A percentile compares a stretch with the other conserved stretches of the same genome.
These are phyloP conservation scores for Parazoanthus darwini DNA, from an alignment of 92 coral and sea anemone species.

Conservation along the genomic window DNA sequence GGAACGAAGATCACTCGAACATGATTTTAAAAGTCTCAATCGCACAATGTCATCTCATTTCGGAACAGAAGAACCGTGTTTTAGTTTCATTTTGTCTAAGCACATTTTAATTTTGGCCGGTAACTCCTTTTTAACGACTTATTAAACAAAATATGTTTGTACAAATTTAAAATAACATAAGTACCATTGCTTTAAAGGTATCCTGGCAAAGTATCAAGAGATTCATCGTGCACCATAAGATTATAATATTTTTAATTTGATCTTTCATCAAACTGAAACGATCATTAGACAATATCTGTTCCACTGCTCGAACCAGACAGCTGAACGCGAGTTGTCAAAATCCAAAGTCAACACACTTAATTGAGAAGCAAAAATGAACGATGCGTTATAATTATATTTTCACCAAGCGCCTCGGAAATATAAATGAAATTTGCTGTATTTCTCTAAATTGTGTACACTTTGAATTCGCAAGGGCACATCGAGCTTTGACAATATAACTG, in stretches of 20 bases:
- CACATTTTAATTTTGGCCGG: conserved; percentile 7
- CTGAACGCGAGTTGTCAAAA: conserved; percentile 1
- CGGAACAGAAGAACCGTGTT: background rate
- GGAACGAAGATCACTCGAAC: conserved; percentile 3
- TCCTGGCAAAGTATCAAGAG: background rate
- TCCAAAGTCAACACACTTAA: conserved; percentile 34
- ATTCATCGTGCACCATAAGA: background rate
- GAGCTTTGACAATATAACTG: background rate
- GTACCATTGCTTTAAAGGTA: background rate
- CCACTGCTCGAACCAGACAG: background rate
- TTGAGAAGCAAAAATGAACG: conserved; percentile 31
- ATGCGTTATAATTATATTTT: conserved; percentile 18
- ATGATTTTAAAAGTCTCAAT: background rate
- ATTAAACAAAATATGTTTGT: conserved; percentile 32
- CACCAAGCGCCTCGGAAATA: background rate
- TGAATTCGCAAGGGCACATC: conserved; percentile 5
- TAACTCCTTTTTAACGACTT: background rate
- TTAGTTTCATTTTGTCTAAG: background rate
- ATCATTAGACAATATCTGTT: conserved; percentile 22
- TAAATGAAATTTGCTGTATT: background rate
- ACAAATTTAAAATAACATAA: background rate
- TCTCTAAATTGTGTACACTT: conserved; percentile 22
- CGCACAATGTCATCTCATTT: background rate
- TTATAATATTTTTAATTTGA: background rate
- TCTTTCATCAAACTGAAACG: background rate